phyloP scores from a whole-genome alignment of 2,113 vertebrate species.

The Podiceps cristatus region DNA sequence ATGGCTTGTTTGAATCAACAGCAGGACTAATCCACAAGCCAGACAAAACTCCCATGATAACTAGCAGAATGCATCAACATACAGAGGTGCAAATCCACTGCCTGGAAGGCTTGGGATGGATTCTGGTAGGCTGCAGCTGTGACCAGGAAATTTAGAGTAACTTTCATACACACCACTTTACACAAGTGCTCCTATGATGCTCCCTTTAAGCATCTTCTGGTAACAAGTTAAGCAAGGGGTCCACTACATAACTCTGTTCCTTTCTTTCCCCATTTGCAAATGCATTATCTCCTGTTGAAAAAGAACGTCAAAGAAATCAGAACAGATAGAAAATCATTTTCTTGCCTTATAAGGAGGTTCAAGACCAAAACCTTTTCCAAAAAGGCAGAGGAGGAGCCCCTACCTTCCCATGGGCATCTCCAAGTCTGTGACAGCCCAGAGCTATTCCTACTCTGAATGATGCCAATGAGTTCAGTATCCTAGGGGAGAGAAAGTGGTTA shows the following conservation, averaged over 20 bases:
- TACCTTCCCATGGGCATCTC: rapidly evolving
- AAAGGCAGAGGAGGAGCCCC: background rate
- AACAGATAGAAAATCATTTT: background rate
- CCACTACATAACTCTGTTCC: rapidly evolving
- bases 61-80: rapidly evolving
- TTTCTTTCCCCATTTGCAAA: background rate
- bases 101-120: background rate
- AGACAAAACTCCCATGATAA: background rate
- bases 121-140: background rate
- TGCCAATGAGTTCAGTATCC: background rate
- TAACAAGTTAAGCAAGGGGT: background rate
- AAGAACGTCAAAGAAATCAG: rapidly evolving
- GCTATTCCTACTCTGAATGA: background rate
- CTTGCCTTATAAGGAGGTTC: background rate
- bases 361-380: background rate
- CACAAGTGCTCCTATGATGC: background rate
- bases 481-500: background rate
- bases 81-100: background rate
- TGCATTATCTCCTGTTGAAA: background rate
- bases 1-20: background rate
- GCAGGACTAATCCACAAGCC: background rate
- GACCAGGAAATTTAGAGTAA: background rate
- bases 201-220: background rate
- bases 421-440: background rate
- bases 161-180: background rate